A percentile compares a stretch with the other conserved stretches of the same genome.
These are phyloP conservation scores for Pangasianodon hypophthalmus DNA, from an alignment of 2,113 vertebrate species.

Conservation along the genomic window DNA sequence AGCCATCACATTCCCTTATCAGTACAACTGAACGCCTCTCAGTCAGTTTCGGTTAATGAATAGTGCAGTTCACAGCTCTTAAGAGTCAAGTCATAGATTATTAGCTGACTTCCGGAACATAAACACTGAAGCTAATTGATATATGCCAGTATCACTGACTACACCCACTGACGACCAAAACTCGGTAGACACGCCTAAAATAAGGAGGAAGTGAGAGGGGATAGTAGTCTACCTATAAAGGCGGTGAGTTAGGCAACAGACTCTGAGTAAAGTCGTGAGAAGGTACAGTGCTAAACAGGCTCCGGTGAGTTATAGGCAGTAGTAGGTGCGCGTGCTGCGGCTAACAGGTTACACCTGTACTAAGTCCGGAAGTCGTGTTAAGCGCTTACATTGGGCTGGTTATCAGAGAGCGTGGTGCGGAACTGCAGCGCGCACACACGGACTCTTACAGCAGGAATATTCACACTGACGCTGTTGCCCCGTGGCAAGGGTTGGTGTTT, in stretches of 20 bases:
- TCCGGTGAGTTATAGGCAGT: background rate
- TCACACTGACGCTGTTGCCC: background rate
- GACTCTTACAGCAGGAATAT: background rate
- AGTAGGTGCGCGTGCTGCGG: background rate
- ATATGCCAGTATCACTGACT: background rate
- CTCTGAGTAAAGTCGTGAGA: background rate
- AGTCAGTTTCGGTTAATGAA: background rate
- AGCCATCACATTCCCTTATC: background rate
- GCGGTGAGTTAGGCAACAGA: background rate
- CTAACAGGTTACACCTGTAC: slow-evolving; percentile 57
- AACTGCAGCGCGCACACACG: background rate
- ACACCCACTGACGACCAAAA: background rate
- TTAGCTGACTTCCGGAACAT: background rate
- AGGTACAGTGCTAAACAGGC: too few species aligned
- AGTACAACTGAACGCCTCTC: background rate
- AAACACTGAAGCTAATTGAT: background rate
- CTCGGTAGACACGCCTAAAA: background rate
- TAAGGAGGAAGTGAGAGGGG: background rate
- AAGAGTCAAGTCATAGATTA: background rate
- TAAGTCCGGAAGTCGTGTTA: slow-evolving; percentile 58
- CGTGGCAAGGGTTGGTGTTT: background rate
- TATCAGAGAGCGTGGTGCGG: background rate
- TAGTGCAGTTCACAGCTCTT: background rate
- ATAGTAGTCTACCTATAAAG: background rate
- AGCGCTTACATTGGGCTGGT: slow-evolving; percentile 22